phyloP scores from a whole-genome alignment of 2,797 vertebrate genomes.

The Lagorchestes hirsutus region DNA sequence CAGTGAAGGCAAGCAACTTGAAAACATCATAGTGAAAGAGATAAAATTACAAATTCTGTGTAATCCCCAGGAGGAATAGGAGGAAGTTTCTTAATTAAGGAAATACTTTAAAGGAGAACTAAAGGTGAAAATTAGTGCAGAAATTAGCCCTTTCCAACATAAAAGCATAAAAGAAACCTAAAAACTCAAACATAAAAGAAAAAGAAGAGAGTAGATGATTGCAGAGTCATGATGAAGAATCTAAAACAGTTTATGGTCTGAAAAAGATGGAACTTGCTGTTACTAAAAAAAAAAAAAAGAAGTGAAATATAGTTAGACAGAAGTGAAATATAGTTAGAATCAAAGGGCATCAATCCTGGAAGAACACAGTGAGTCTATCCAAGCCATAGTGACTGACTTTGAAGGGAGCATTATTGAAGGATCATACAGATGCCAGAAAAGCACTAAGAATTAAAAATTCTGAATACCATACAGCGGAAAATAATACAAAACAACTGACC shows the following conservation, averaged over 20 bases:
- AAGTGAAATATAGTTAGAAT: not conserved
- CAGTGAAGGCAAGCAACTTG: not conserved
- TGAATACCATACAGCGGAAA: not conserved
- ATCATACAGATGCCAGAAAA: not conserved
- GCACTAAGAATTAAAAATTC: not conserved
- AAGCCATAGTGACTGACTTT: not conserved
- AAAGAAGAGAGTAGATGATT: not conserved
- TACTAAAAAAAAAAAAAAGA: not conserved
- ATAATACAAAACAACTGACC: not conserved
- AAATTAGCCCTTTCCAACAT: not conserved
- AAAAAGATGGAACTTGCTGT: not conserved
- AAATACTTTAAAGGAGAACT: not conserved
- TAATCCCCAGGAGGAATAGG: not conserved
- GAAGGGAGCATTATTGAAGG: not conserved
- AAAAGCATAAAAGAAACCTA: not conserved
- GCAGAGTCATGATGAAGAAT: not conserved
- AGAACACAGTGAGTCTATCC: not conserved
- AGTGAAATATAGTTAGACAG: not conserved
- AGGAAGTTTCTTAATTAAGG: not conserved
- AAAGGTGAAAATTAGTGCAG: not conserved
- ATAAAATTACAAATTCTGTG: not conserved
- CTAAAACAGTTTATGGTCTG: not conserved
- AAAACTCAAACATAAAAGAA: not conserved
- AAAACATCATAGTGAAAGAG: not conserved
- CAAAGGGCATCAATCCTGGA: not conserved